Evolutionary conservation across 1,140 invertebrate species (phyloP).

Genomic region (Leptopilina boulardi): DNA sequence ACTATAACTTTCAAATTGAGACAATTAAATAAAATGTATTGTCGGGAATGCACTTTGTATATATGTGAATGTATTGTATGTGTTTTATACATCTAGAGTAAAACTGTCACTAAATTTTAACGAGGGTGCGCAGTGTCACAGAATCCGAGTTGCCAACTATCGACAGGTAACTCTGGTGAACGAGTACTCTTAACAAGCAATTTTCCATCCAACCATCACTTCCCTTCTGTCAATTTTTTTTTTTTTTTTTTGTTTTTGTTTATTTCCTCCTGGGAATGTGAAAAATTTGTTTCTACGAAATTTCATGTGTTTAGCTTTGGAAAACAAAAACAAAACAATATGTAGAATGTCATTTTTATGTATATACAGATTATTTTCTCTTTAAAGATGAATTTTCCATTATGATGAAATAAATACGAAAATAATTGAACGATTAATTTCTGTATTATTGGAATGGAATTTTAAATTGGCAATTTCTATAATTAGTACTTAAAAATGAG

Average conservation of each 20-base stretch:
- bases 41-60: background rate
- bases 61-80: background rate
- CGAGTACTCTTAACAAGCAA: constrained; percentile 43
- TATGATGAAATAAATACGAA: too few species aligned
- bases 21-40: background rate
- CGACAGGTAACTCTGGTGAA: constrained; percentile 17
- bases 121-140: constrained; percentile 1
- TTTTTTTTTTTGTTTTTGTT: constrained; percentile 37
- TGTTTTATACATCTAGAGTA: background rate
- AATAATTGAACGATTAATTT: too few species aligned
- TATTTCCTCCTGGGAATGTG: background rate
- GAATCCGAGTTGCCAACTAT: background rate
- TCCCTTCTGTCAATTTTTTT: constrained; percentile 39
- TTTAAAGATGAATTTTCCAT: too few species aligned
- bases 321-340: background rate
- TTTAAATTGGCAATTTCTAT: too few species aligned
- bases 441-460: too few species aligned
- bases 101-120: constrained; percentile 15
- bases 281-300: background rate
- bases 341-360: too few species aligned
- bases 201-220: constrained; percentile 42
- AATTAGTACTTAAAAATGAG: too few species aligned
- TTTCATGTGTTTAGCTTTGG: background rate
- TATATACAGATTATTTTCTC: too few species aligned
- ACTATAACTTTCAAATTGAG: background rate